Percentiles rank a stretch among this genome's conserved stretches.
These are phyloP conservation scores for Dendrolimus pini DNA, from an alignment of 2,888 invertebrate genomes.

Conservation along the genomic window DNA sequence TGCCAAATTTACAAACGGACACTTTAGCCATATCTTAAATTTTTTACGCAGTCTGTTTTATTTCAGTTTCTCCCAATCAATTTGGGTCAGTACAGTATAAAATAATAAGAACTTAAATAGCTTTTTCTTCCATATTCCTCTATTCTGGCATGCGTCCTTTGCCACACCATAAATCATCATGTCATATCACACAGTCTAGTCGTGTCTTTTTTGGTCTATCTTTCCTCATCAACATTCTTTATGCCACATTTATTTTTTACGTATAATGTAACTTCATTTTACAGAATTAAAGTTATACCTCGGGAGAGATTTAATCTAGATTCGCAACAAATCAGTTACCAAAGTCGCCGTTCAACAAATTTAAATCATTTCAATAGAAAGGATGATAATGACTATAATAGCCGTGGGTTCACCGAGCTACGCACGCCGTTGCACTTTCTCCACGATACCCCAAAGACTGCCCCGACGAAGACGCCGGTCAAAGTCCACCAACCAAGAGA, in stretches of 20 bases:
- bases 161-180: no score
- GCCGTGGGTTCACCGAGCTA: conserved; percentile 42
- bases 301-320: conserved; percentile 20
- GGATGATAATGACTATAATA: conserved; percentile 59
- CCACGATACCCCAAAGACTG: conserved; percentile 29
- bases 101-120: no score
- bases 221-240: no score
- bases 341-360: conserved; percentile 27
- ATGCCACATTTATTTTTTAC: no score
- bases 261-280: conserved; percentile 15
- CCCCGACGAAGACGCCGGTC: conserved; percentile 30
- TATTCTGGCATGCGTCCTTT: no score
- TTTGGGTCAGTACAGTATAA: no score
- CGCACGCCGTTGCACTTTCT: conserved; percentile 33
- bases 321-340: conserved; percentile 13
- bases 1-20: background rate
- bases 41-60: no score
- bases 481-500: conserved; percentile 54
- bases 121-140: no score
- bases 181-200: no score
- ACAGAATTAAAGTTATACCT: conserved; percentile 38
- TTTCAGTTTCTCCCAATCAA: no score
- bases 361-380: conserved; percentile 23
- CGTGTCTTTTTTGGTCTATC: no score
- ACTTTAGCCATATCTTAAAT: no score